Evolutionary conservation across 2,113 vertebrate genomes (phyloP).

Genomic region (Amphilophus citrinellus): DNA sequence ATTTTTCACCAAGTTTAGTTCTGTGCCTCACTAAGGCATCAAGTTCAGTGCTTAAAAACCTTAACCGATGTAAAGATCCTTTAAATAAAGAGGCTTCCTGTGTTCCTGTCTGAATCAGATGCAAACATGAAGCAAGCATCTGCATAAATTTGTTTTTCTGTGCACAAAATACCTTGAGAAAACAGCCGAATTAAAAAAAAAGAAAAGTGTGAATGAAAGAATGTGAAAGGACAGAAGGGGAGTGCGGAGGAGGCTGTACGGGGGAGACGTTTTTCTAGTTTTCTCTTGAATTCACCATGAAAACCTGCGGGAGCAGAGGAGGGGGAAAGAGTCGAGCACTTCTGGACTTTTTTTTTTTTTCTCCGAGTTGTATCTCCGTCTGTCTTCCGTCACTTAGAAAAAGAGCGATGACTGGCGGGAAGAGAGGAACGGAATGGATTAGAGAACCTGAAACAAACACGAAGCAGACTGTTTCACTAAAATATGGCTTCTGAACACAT

Average conservation of each 20-base stretch:
- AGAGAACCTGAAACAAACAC: background rate
- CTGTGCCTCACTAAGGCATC: background rate
- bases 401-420: conserved; percentile 43
- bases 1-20: background rate
- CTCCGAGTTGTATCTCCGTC: background rate
- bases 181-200: background rate
- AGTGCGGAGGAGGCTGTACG: conserved; percentile 59
- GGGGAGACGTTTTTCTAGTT: conserved; percentile 60
- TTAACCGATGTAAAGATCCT: background rate
- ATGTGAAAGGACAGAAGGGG: conserved; percentile 43
- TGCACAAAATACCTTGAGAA: background rate
- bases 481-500: background rate
- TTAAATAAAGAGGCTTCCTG: background rate
- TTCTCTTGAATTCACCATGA: conserved; percentile 60
- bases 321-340: conserved; percentile 59
- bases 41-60: background rate
- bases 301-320: conserved; percentile 68
- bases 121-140: background rate
- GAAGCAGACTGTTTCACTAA: background rate
- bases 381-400: conserved; percentile 24
- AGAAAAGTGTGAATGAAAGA: conserved; percentile 53
- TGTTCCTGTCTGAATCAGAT: background rate
- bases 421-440: conserved; percentile 18
- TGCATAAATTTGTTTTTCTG: background rate
- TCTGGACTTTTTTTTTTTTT: conserved; percentile 65